phyloP scores from a whole-genome alignment of 2,888 invertebrate genomes.

The Erebia epiphron region DNA sequence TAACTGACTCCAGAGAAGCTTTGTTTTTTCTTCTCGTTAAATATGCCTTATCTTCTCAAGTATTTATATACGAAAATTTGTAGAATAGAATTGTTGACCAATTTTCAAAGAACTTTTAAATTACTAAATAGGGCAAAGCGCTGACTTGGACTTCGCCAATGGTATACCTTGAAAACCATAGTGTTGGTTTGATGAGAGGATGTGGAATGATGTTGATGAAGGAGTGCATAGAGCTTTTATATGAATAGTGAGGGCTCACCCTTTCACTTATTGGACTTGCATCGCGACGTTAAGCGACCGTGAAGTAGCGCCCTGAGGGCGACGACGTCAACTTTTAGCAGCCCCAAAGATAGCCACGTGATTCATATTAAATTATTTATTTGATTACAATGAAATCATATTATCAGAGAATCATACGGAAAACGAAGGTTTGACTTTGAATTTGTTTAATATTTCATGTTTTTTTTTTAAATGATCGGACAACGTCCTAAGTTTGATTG shows the following conservation, averaged over 20 bases:
- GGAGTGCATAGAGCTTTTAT: constrained; percentile 70
- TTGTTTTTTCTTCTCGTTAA: too few species aligned
- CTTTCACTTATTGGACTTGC: constrained; percentile 66
- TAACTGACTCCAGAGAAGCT: too few species aligned
- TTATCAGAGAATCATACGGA: neutral
- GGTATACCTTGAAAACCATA: constrained; percentile 77
- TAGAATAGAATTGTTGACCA: too few species aligned
- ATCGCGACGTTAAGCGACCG: constrained; percentile 57
- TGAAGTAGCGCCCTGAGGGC: constrained; percentile 66
- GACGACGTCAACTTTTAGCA: constrained; percentile 23
- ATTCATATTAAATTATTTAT: too few species aligned
- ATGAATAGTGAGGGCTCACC: constrained; percentile 67
- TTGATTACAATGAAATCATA: too few species aligned
- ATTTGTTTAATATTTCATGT: too few species aligned
- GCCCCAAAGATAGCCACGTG: constrained; percentile 11
- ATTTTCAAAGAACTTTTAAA: too few species aligned
- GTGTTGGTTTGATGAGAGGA: constrained; percentile 62
- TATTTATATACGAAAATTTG: too few species aligned
- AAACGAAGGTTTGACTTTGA: too few species aligned
- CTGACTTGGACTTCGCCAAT: neutral
- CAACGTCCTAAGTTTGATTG: too few species aligned
- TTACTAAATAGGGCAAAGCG: constrained; percentile 11
- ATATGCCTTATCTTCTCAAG: too few species aligned
- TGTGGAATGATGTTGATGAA: constrained; percentile 71
- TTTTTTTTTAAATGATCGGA: too few species aligned